Base-by-base conservation (phyloP, 2,113 vertebrate genomes). In the Oryzias curvinotus region DNA sequence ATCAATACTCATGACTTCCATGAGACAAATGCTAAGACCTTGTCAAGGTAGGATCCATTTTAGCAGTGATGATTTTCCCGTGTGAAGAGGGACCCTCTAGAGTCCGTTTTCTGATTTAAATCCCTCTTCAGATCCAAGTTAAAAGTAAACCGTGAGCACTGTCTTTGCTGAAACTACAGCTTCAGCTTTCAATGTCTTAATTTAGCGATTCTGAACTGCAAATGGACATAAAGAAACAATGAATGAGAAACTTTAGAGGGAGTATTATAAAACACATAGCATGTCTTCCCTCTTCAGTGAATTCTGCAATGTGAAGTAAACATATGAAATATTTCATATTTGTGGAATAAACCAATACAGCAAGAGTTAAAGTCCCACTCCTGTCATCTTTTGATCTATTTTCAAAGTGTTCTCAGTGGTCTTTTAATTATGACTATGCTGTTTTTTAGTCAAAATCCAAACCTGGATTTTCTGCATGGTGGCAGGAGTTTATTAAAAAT, bases 1-100 rank as follows among this genome's bases (percentile, higher is more conserved):
- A 91, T 75, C 75, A 77, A 85, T 82, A 77, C 68, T 21, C 41
- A 53, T 85, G 85, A 91, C 82, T 84, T 88, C 84, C 73, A 73
- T 57, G 82, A 87, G 72, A 88, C 88, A 89, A 89, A 88, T 86
- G 83, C 79, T 57, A 65, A 80, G 84, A 85, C 82, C 85, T 82
- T 82, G 81, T 74, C 80, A 78, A 80, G 75, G 80, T 56, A 67
- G 30, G 41, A 59, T 50, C 56, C 51, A 53, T 67, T 57, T 62
- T 79, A 72, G 78, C 58, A 78, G 73, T 81, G 68, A 88, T 87
- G 75, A 86, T 83, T 75, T 62, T 77, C 71, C 63, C 60, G 65
- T 71, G 75, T 74, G 47, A 68, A 80, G 77, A 66, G 57, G 7
- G n/a, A 45, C 49, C 49, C 57, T 77, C 77, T 72, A 67, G 66